phyloP scores from a whole-genome alignment of 2,797 vertebrate genomes.

The Anomalospiza imberbis region DNA sequence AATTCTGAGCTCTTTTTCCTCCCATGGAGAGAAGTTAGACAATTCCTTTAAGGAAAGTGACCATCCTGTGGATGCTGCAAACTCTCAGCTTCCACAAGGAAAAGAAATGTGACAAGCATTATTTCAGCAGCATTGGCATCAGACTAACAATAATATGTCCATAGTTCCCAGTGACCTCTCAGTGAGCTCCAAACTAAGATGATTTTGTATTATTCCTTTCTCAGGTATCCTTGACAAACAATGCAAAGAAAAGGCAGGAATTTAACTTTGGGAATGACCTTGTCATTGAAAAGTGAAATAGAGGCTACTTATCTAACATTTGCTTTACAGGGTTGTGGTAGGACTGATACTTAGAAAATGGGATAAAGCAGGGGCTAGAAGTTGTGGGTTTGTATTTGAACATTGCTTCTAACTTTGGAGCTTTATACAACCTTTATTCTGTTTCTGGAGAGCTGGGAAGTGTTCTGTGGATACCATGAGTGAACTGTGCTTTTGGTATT shows the following conservation, averaged over 20 bases:
- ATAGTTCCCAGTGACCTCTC: not conserved
- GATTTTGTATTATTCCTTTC: not conserved
- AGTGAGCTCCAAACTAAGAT: not conserved
- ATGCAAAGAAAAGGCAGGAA: not conserved
- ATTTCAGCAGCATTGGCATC: not conserved
- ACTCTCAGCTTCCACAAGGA: not conserved
- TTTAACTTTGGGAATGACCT: not conserved
- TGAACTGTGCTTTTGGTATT: not conserved
- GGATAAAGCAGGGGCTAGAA: not conserved
- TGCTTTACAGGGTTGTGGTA: not conserved
- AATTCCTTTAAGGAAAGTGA: not conserved
- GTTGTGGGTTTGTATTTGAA: not conserved
- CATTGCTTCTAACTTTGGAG: not conserved
- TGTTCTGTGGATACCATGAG: not conserved
- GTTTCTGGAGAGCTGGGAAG: not conserved
- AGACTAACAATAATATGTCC: not conserved
- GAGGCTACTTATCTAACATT: not conserved
- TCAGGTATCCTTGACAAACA: not conserved
- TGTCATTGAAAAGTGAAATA: not conserved
- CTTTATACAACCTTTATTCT: not conserved
- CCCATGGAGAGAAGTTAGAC: not conserved
- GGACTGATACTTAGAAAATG: not conserved
- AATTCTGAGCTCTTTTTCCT: not conserved
- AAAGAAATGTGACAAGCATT: not conserved
- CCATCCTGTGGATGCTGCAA: not conserved